Evolutionary conservation across 2,113 vertebrate genomes (phyloP).

Genomic region (Herpetotheres cachinnans): DNA sequence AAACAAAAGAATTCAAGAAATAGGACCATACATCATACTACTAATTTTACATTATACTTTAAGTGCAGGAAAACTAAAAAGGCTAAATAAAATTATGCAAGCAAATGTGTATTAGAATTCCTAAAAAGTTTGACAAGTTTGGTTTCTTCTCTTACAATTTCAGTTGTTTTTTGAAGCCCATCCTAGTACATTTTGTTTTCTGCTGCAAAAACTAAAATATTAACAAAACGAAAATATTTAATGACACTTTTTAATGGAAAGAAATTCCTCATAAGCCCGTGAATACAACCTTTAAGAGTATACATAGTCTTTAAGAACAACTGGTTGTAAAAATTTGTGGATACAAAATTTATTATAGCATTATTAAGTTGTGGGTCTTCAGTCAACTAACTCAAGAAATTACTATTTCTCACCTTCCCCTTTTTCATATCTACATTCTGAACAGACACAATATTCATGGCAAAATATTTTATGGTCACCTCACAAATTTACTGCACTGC

Average conservation of each 20-base stretch:
- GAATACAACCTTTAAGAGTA: background rate
- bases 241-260: background rate
- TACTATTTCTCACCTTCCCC: background rate
- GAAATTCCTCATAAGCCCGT: background rate
- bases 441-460: background rate
- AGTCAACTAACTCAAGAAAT: background rate
- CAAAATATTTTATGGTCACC: background rate
- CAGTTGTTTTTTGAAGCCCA: background rate
- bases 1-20: background rate
- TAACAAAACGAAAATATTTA: background rate
- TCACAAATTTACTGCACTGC: rapidly evolving
- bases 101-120: background rate
- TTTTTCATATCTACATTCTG: background rate
- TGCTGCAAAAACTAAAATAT: background rate
- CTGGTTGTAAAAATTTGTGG: background rate
- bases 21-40: background rate
- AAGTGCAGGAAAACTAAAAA: background rate
- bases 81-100: background rate
- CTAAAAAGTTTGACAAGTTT: background rate
- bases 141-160: background rate
- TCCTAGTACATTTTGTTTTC: background rate
- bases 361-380: background rate
- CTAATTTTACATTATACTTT: background rate
- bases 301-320: background rate
- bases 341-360: background rate